These are phyloP conservation scores for Plusia festucae DNA, from an alignment of 2,888 invertebrate genomes.

Conservation along the genomic window DNA sequence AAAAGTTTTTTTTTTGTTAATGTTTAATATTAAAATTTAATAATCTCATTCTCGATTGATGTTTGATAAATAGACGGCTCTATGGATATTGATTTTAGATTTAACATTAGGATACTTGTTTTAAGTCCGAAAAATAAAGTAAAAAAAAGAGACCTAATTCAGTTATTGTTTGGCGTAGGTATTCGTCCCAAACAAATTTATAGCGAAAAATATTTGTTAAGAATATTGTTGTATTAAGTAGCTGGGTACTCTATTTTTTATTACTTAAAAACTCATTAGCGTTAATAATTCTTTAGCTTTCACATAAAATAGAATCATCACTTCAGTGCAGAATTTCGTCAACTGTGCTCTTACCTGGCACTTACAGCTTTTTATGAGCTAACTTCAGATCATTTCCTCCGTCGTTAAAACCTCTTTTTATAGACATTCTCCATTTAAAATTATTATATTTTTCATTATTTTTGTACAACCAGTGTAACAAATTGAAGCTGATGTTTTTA, in stretches of 20 bases:
- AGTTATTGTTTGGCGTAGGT: no score
- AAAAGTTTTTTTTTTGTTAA: no score
- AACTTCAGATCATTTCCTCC: conserved; percentile 39
- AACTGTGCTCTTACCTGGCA: conserved; percentile 46
- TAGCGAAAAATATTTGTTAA: no score
- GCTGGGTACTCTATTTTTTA: conserved; percentile 8
- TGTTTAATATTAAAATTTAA: no score
- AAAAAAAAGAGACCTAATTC: no score
- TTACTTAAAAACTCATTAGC: conserved; percentile 37
- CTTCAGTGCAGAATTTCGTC: conserved; percentile 44
- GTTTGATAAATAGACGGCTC: no score
- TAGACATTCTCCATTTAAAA: conserved; percentile 30
- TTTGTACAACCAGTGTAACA: conserved; percentile 7
- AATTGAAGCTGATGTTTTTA: conserved; percentile 1
- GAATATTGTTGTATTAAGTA: conserved; percentile 6
- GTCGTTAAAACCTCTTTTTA: conserved; percentile 52
- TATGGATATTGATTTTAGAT: no score
- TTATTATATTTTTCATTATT: conserved; percentile 32
- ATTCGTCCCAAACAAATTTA: not conserved
- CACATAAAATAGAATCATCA: conserved; percentile 41
- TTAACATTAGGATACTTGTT: no score
- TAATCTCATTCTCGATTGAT: no score
- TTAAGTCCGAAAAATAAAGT: no score
- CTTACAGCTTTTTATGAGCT: conserved; percentile 44
- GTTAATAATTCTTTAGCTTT: conserved; percentile 33